Conservation (phyloP, 92 coral and sea anemone genomes). For the Virgularia gustaviana region DNA sequence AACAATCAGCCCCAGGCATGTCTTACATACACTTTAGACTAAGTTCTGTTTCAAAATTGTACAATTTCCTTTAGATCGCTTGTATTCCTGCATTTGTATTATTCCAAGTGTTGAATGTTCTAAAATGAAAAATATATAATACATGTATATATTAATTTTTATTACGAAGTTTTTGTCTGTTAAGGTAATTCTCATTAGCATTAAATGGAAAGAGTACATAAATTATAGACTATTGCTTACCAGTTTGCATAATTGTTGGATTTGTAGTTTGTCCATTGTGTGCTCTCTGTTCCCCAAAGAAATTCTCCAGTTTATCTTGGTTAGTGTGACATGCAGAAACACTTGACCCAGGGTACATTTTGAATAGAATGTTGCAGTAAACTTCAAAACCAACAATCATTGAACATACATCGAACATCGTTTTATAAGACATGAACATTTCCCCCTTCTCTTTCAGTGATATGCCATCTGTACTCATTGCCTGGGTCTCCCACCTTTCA, state of each 20-base stretch:
- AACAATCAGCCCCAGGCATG: too few species aligned
- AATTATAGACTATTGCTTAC: background rate
- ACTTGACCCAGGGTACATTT: conserved; percentile 13
- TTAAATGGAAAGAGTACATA: background rate
- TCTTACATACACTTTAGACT: too few species aligned
- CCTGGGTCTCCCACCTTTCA: conserved; percentile 22
- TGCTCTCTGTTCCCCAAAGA: conserved; percentile 58
- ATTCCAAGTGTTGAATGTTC: conserved; percentile 41
- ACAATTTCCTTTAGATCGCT: conserved; percentile 41
- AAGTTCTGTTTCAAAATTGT: background rate
- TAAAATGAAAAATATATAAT: conserved; percentile 1
- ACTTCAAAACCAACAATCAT: conserved; percentile 32
- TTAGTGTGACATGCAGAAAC: conserved; percentile 20
- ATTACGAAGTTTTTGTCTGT: too few species aligned
- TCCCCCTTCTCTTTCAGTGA: conserved; percentile 13
- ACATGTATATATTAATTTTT: too few species aligned
- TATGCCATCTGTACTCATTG: conserved; percentile 3
- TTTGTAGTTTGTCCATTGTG: conserved; percentile 51
- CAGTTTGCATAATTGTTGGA: conserved; percentile 52
- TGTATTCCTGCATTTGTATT: conserved; percentile 40
- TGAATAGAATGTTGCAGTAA: conserved; percentile 29
- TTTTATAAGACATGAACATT: conserved; percentile 36
- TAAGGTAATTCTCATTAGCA: background rate
- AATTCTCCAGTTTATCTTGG: conserved; percentile 49
- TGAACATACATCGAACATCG: conserved; percentile 35